phyloP scores from a whole-genome alignment of 2,797 vertebrate genomes.

The Spinus olivaceus region DNA sequence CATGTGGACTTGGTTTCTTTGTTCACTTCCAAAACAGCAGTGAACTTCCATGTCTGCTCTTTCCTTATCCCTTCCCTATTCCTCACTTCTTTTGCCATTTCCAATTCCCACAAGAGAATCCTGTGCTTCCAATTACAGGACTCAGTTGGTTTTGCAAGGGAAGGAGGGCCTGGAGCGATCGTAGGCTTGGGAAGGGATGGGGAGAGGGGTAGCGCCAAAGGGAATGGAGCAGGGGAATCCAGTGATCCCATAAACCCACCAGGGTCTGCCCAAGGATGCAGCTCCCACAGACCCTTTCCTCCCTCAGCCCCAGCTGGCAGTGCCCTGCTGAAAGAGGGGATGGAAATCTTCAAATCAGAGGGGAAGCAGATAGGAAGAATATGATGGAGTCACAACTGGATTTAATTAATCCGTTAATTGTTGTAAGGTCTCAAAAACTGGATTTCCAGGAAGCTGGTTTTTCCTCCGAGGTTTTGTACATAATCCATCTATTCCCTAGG shows the following conservation, averaged over 20 bases:
- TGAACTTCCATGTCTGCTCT: neutral
- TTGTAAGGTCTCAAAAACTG: neutral
- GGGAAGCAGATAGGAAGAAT: neutral
- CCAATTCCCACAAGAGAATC: neutral
- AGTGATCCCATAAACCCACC: fast-evolving
- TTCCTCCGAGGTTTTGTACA: neutral
- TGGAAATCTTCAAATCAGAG: neutral
- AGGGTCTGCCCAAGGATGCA: neutral
- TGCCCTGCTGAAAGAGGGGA: neutral
- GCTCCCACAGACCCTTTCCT: neutral
- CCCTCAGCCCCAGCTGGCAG: neutral
- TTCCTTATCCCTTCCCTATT: neutral
- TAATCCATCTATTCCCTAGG: neutral
- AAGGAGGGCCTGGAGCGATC: neutral
- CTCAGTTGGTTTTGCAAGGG: neutral
- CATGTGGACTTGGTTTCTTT: neutral
- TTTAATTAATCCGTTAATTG: neutral
- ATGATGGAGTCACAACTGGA: neutral
- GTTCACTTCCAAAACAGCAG: neutral
- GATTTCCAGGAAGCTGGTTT: neutral
- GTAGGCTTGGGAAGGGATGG: neutral
- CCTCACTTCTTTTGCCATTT: neutral
- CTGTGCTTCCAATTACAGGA: fast-evolving
- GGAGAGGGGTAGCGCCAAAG: neutral
- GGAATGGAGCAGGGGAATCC: neutral